Conservation (phyloP, 2,888 invertebrate genomes). For the Hymenopus coronatus region DNA sequence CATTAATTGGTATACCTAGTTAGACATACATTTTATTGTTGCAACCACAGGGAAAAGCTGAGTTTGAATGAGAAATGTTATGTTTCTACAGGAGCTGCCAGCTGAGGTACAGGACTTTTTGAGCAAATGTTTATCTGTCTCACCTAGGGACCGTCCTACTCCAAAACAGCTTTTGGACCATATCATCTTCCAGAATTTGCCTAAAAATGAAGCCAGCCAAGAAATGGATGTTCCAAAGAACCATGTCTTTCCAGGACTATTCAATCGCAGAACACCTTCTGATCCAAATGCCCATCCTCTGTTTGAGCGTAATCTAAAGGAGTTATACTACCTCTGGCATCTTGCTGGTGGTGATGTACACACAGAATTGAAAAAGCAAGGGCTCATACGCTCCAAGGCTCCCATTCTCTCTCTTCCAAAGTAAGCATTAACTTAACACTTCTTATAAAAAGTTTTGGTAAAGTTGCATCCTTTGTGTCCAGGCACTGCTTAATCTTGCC, state of each 20-base stretch:
- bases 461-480: too few species aligned
- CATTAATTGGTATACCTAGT: too few species aligned
- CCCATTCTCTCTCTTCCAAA: slow-evolving; percentile 67
- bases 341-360: slow-evolving; percentile 93
- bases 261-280: neutral
- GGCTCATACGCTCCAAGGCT: slow-evolving; percentile 84
- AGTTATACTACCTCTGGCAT: slow-evolving; percentile 93
- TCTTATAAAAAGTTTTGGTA: too few species aligned
- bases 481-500: too few species aligned
- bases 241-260: neutral
- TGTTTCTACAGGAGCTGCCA: slow-evolving; percentile 54
- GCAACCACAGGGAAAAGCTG: neutral
- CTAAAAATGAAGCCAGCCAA: slow-evolving; percentile 32
- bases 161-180: slow-evolving; percentile 59
- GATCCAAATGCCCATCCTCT: slow-evolving; percentile 43
- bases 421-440: neutral
- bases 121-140: slow-evolving; percentile 68
- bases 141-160: slow-evolving; percentile 60
- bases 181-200: slow-evolving; percentile 51
- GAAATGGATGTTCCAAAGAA: neutral
- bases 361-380: slow-evolving; percentile 84
- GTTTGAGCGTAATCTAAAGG: slow-evolving; percentile 65
- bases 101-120: slow-evolving; percentile 60
- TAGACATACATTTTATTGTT: too few species aligned
- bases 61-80: neutral